Conservation (phyloP, 2,888 invertebrate species). For the Tillus elongatus region DNA sequence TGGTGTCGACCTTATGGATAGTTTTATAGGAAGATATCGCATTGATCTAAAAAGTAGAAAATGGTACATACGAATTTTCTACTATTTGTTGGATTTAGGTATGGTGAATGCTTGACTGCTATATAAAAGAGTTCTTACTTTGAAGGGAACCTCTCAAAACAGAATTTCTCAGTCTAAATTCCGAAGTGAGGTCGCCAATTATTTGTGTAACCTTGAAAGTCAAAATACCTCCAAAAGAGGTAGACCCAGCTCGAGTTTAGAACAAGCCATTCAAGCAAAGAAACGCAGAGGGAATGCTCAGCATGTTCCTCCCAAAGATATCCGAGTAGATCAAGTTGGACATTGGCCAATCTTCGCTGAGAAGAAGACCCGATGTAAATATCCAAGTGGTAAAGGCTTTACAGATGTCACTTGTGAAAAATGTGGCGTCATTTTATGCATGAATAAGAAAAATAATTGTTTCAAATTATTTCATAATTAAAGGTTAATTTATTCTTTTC, state of each 20-base stretch:
- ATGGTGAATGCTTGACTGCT: slow-evolving; percentile 21
- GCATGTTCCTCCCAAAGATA: slow-evolving; percentile 13
- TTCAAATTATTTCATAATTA: slow-evolving; percentile 11
- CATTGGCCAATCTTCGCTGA: slow-evolving; percentile 13
- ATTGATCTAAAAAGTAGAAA: slow-evolving; percentile 20
- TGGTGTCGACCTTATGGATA: slow-evolving; percentile 25
- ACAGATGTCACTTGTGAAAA: slow-evolving; percentile 15
- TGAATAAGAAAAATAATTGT: slow-evolving; percentile 18
- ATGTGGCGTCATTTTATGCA: slow-evolving; percentile 14
- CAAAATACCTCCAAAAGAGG: slow-evolving; percentile 2
- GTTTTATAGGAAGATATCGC: slow-evolving; percentile 21
- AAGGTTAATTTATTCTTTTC: too few species aligned
- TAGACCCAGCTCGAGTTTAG: not conserved
- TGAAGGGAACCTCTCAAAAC: slow-evolving; percentile 5
- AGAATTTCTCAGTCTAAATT: slow-evolving; percentile 7
- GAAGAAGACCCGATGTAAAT: slow-evolving; percentile 13
- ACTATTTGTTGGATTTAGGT: slow-evolving; percentile 19
- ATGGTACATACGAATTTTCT: slow-evolving; percentile 20
- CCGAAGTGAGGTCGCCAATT: slow-evolving; percentile 8
- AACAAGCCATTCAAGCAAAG: slow-evolving; percentile 7
- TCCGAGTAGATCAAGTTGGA: slow-evolving; percentile 12
- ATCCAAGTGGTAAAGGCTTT: slow-evolving; percentile 15
- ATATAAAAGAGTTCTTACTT: slow-evolving; percentile 12
- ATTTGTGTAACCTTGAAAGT: slow-evolving; percentile 8
- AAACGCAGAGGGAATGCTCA: not conserved